Base-by-base conservation (phyloP, 2,113 vertebrate genomes). In the Tupaia chinensis region DNA sequence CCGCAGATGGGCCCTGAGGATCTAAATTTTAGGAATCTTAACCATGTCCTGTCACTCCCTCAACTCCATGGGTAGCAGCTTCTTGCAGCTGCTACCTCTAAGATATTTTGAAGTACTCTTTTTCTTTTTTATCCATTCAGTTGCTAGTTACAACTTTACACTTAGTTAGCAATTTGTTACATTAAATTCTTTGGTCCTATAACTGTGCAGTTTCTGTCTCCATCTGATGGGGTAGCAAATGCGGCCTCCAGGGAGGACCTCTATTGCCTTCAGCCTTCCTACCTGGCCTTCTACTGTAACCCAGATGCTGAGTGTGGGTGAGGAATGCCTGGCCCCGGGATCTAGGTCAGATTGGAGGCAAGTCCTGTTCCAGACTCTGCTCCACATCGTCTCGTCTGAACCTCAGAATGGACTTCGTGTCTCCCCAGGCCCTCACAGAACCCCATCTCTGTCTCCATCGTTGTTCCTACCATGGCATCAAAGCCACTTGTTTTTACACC, bases 361-460 rank as follows among this genome's bases (percentile, higher is more conserved):
- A 27, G 54, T 65, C 58, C 23, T 63, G 2, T 20, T 27, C 29
- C 82, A 91, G 61, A 23, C 15, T 32, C 88, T 76, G 20, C 54
- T 20, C 54, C 80, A 14, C 0, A 0, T 20, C 13, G 10, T 44
- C 17, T 73, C 16, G 27, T 54, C 17, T 17, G 68, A 76, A 54
- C 27, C 54, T 34, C 0, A 1, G 32, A 58, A 15, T 17, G 66
- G 20, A 54, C 20, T 29, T 14, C 0, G 0, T 7, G n/a, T 2
- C 32, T 65, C 25, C n/a, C n/a, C 27, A 4, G 3, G 32, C 23
- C 68, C 15, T 19, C 11, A 0, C 0, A 1, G 23, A 4, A 56
- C 25, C 87, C 69, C 14, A 1, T 12, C 3, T 2, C 5, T 22
- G 13, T n/a, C 83, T 29, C 73, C n/a, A 44, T 20, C n/a, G 1